Conservation (phyloP, 1,140 invertebrate genomes). For the Apis laboriosa region DNA sequence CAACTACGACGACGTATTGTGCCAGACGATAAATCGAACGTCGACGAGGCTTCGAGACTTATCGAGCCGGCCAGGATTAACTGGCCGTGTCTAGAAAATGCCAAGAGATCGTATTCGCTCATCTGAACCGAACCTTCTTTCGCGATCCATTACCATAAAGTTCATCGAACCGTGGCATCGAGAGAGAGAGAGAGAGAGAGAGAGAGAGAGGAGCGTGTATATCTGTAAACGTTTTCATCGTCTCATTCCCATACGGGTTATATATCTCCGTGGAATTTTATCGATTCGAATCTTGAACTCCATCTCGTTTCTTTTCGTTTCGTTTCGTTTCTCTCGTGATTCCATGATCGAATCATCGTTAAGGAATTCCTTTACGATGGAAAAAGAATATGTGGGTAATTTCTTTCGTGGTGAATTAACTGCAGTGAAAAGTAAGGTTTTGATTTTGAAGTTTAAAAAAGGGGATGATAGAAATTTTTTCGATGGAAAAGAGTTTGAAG, state of each 20-base stretch:
- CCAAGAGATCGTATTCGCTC: conserved; percentile 31
- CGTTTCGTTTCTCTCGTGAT: neutral
- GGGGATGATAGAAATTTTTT: too few relatives aligned
- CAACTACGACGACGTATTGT: conserved; percentile 59
- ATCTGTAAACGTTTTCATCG: neutral
- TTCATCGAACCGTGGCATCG: neutral
- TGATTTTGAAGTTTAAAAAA: too few relatives aligned
- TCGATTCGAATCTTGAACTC: neutral
- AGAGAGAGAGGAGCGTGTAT: too few relatives aligned
- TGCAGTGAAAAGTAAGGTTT: too few relatives aligned
- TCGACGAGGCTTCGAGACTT: conserved; percentile 56
- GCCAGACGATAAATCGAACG: conserved; percentile 59
- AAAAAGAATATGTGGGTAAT: too few relatives aligned
- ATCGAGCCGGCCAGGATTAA: conserved; percentile 53
- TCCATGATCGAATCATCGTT: too few relatives aligned
- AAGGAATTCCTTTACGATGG: too few relatives aligned
- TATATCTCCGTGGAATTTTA: neutral
- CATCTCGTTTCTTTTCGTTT: neutral
- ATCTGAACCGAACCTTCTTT: conserved; percentile 30
- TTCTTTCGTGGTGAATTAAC: too few relatives aligned
- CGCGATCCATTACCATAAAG: neutral
- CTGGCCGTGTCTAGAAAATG: conserved; percentile 44
- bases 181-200: too few relatives aligned
- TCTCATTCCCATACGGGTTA: neutral
- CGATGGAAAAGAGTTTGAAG: too few relatives aligned